Evolutionary conservation across 2,888 invertebrate genomes (phyloP), one percentile per base, ranked within the genome.

Genomic region (Drosophila mulleri): DNA sequence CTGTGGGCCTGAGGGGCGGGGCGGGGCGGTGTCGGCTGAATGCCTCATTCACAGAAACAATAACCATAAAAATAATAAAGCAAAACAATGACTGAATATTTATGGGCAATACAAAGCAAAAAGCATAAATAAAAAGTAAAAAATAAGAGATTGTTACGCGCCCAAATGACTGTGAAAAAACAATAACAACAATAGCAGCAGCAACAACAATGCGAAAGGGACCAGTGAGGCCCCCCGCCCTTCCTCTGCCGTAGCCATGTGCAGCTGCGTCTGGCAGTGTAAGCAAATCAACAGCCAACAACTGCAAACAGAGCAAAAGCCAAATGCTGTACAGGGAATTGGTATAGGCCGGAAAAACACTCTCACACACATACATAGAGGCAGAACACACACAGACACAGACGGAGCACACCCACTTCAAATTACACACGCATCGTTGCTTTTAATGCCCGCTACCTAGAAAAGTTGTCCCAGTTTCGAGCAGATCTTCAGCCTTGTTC

Each of bases 1-100:
- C 52, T 3, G 39, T 2, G 5, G 20, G 5, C 5, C 16, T 0
- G 12, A 18, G 5, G 11, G 3, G 23, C 9, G 9, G 37, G 23
- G 53, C 8, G 8, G 29, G 29, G 29, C 8, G 29, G 29, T 7
- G 29, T 2, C 9, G 14, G 53, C n/a, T 41, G 54, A 52, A 53
- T 53, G 52, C 52, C 37, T 72, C 65, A 53, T 75, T 76, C 77
- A 44, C 66, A 47, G 76, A 75, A 84, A 87, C 86, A 84, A 86
- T 88, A 87, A 84, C 86, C 86, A 88, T 88, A 88, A 86, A 88
- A 86, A 86, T 83, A 86, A 87, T 86, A 87, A 88, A 88, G 80
- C 87, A 88, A 86, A 88, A 85, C 87, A 88, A 88, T 82, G 83
- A 69, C 84, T 64, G 82, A 86, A 86, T 85, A 85, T 85, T 85